Percentiles rank a stretch among this genome's conserved stretches.
phyloP scores from a whole-genome alignment of 2,113 vertebrate species.

The Xiphophorus maculatus region DNA sequence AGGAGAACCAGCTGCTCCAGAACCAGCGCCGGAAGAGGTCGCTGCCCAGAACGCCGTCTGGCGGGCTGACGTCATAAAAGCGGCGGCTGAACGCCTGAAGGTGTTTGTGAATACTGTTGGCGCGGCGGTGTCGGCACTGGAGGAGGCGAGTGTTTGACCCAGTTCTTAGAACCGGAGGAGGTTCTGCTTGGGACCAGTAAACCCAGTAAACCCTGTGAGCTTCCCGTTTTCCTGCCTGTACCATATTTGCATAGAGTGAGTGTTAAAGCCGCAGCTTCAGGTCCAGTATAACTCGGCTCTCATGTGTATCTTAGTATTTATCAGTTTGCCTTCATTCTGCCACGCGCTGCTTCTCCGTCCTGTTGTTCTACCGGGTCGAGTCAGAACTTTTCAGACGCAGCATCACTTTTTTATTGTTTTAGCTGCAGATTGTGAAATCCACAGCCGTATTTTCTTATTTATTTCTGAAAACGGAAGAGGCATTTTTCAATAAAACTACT shows the following conservation, averaged over 20 bases:
- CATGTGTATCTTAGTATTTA: conserved; percentile 85
- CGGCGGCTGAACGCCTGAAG: conserved; percentile 41
- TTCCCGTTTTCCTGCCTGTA: conserved; percentile 72
- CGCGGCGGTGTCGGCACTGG: conserved; percentile 23
- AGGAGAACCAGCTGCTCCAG: conserved; percentile 83
- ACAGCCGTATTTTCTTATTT: conserved; percentile 99
- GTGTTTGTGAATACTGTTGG: conserved; percentile 60
- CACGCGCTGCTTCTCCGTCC: conserved; percentile 84
- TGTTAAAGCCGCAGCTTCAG: conserved; percentile 12
- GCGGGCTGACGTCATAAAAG: conserved; percentile 73
- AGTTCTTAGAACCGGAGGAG: conserved; percentile 15
- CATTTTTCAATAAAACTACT: conserved; percentile 99
- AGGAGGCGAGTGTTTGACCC: not conserved
- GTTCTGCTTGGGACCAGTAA: conserved; percentile 1
- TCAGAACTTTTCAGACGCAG: not conserved
- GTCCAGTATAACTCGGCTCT: conserved; percentile 82
- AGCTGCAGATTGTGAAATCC: conserved; percentile 99
- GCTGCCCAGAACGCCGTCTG: conserved; percentile 71
- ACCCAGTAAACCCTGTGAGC: conserved; percentile 46
- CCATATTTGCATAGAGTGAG: conserved; percentile 72
- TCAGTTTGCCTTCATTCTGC: conserved; percentile 86
- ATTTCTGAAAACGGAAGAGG: conserved; percentile 99
- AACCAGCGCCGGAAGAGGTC: conserved; percentile 87
- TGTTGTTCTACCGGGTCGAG: conserved; percentile 2
- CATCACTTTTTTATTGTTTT: conserved; percentile 75